Percentiles rank a stretch among this genome's conserved stretches.
phyloP scores from a whole-genome alignment of 2,797 vertebrate species.

The Philypnodon macrostomus region DNA sequence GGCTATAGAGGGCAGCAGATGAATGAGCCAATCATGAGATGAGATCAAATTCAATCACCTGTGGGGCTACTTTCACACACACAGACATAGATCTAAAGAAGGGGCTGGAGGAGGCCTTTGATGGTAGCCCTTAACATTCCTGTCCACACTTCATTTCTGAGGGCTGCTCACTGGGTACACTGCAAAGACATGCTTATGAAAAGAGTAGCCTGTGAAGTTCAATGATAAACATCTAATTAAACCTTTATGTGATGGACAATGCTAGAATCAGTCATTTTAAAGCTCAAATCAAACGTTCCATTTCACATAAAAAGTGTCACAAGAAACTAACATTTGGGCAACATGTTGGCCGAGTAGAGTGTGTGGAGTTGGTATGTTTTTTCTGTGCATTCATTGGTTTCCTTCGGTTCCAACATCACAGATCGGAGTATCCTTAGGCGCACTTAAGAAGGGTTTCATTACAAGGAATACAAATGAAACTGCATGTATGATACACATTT shows the following conservation, averaged over 20 bases:
- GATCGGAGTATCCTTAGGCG: too few species aligned
- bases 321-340: too few species aligned
- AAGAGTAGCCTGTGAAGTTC: constrained; percentile 36
- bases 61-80: constrained; percentile 51
- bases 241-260: background rate
- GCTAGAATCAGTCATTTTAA: too few species aligned
- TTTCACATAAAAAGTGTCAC: background rate
- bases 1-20: constrained; percentile 53
- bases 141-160: constrained; percentile 69
- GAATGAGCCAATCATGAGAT: constrained; percentile 67
- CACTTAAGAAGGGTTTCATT: too few species aligned
- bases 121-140: constrained; percentile 79
- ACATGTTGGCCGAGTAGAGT: too few species aligned
- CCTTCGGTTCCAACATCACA: too few species aligned
- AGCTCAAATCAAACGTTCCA: background rate
- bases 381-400: too few species aligned
- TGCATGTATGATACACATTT: too few species aligned
- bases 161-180: constrained; percentile 48
- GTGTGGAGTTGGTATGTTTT: too few species aligned
- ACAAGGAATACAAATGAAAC: too few species aligned
- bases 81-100: constrained; percentile 47
- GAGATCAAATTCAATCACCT: constrained; percentile 69
- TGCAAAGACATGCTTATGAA: constrained; percentile 50
- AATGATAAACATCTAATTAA: constrained; percentile 43
- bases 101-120: constrained; percentile 63